Conservation (phyloP, 1,140 invertebrate genomes). For the Thaumatotibia leucotreta region DNA sequence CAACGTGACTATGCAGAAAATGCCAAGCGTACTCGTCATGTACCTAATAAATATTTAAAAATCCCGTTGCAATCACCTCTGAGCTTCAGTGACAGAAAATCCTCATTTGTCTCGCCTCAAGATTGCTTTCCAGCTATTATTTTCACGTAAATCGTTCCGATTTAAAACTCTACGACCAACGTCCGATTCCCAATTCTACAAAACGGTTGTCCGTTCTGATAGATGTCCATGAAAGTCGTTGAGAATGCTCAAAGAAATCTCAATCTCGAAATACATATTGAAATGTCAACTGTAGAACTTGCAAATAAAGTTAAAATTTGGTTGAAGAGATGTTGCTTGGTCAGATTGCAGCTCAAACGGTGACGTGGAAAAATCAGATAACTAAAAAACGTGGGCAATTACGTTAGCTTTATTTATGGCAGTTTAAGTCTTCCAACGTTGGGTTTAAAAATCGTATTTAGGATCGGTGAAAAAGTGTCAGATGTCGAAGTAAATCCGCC, state of each 20-base stretch:
- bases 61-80: background rate
- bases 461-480: slow-evolving; percentile 53
- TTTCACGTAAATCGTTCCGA: slow-evolving; percentile 56
- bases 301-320: slow-evolving; percentile 21
- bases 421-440: slow-evolving; percentile 1
- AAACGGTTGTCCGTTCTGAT: slow-evolving; percentile 67
- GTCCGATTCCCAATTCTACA: slow-evolving; percentile 64
- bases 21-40: too few relatives aligned
- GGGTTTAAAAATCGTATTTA: slow-evolving; percentile 24
- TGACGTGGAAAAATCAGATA: slow-evolving; percentile 15
- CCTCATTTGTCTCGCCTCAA: slow-evolving; percentile 27
- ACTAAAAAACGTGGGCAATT: slow-evolving; percentile 16
- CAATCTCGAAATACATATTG: background rate
- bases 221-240: slow-evolving; percentile 51
- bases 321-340: background rate
- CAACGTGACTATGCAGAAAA: too few relatives aligned
- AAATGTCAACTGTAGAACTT: slow-evolving; percentile 22
- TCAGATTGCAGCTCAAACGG: background rate
- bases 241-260: slow-evolving; percentile 27
- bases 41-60: background rate
- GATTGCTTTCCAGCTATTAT: slow-evolving; percentile 49
- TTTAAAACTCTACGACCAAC: slow-evolving; percentile 59
- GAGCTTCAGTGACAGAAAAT: background rate
- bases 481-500: slow-evolving; percentile 49
- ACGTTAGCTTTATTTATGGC: slow-evolving; percentile 12